Percentiles rank a stretch among this genome's conserved stretches.
These are phyloP conservation scores for Haliclona indistincta DNA, from an alignment of 37 sponge, comb jelly and placozoan genomes.

Conservation along the genomic window DNA sequence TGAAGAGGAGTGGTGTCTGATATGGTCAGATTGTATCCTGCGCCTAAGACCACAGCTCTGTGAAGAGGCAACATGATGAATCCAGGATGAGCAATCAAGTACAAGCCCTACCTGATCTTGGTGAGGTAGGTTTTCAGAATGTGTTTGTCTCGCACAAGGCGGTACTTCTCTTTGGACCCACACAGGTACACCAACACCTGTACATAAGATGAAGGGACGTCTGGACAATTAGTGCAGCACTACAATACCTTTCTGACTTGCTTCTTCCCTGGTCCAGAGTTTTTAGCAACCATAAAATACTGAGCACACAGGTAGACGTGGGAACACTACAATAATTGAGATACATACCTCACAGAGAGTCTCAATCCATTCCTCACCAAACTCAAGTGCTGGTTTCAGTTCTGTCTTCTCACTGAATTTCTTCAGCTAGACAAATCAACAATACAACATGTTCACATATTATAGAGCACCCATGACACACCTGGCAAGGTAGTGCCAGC, in stretches of 20 bases:
- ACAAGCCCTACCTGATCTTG: conserved; percentile 16
- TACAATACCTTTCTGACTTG: conserved; percentile 61
- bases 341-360: conserved; percentile 75
- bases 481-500: conserved; percentile 68
- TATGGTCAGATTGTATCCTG: conserved; percentile 22
- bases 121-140: conserved; percentile 49
- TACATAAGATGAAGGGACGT: too few relatives aligned
- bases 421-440: conserved; percentile 40
- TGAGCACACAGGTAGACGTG: not conserved
- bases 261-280: conserved; percentile 41
- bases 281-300: conserved; percentile 48
- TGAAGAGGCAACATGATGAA: not conserved
- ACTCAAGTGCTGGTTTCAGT: conserved; percentile 18
- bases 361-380: conserved; percentile 61
- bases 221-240: too few relatives aligned
- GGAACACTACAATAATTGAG: too few relatives aligned
- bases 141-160: conserved; percentile 72
- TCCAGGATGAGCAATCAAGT: too few relatives aligned
- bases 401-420: conserved; percentile 60
- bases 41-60: conserved; percentile 29
- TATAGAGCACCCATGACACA: not conserved
- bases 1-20: conserved; percentile 11
- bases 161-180: conserved; percentile 87
- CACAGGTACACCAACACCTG: conserved; percentile 79
- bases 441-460: not conserved